Base-by-base conservation (phyloP, 2,113 vertebrate genomes). In the Thermophis baileyi region DNA sequence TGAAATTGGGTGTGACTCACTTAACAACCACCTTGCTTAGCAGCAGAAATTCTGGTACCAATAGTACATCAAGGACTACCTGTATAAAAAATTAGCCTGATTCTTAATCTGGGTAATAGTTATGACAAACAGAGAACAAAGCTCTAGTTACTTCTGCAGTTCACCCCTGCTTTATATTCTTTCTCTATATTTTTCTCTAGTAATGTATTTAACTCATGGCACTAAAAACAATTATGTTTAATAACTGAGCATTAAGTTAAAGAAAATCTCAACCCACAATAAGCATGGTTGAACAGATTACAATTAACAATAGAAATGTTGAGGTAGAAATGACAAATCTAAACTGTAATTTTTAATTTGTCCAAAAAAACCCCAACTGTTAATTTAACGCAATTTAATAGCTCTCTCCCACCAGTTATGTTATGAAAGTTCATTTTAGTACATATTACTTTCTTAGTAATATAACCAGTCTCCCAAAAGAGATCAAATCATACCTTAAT, bases 221-320 rank as follows among this genome's bases (percentile, higher is more conserved):
- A 4, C 87, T 2, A 89, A 89, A 95, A 92, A 88, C 85, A 93
- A 25, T 3, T 47, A 57, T 47, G 35, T 7, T 8, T 86, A 95
- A 93, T 53, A 74, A 88, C 30, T 90, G 24, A 87, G 1, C 0
- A 7, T 46, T 89, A 90, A 93, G 25, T 24, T 89, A 91, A 35
- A 46, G 54, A 85, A 96, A 95, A 35, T 4, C 11, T 85, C 20
- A 74, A n/a, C 92, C 0, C 2, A 74, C 60, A 93, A 81, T 1
- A 85, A 95, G 22, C 53, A 57, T 55, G 35, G 22, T 92, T 91
- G 63, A 5, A 74, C 30, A 11, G 27, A 10, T 51, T 92, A 46
- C 87, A 89, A 54, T 27, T 89, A 20, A 20, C 0, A 3, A 44
- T 92, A 81, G 63, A 94, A 0, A 0, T 8, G 24, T 90, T 18